Evolutionary conservation across 2,797 vertebrate genomes (phyloP).

Genomic region (Sciurus vulgaris): DNA sequence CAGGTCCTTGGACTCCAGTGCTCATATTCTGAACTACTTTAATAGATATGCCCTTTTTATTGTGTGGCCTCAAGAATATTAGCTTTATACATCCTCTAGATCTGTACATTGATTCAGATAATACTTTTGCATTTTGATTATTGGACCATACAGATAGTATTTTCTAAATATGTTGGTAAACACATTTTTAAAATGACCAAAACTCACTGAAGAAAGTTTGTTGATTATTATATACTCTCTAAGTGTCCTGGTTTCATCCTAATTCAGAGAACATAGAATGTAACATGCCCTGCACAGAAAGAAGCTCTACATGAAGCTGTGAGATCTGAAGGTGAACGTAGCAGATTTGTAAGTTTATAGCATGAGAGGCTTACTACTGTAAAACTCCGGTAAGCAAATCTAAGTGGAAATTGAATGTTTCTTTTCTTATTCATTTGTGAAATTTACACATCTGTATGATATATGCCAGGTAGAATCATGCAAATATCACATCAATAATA

Average conservation of each 20-base stretch:
- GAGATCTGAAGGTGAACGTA: not conserved
- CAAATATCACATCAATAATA: not conserved
- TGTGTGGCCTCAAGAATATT: not conserved
- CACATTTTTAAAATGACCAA: too few species aligned
- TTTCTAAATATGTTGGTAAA: not conserved
- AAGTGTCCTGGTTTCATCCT: not conserved
- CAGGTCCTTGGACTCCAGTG: not conserved
- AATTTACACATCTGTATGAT: not conserved
- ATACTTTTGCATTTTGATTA: not conserved
- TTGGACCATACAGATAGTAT: not conserved
- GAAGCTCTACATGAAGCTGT: not conserved
- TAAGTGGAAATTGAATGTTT: not conserved
- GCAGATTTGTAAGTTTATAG: not conserved
- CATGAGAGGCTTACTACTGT: not conserved
- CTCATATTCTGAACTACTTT: not conserved
- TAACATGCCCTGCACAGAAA: not conserved
- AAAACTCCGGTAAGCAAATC: not conserved
- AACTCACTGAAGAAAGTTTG: not conserved
- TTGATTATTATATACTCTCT: not conserved
- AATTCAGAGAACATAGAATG: not conserved
- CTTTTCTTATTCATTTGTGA: constrained; percentile 5
- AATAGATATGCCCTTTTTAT: not conserved
- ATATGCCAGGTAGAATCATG: not conserved
- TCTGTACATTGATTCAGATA: not conserved
- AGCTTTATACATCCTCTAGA: not conserved